Evolutionary conservation across 2,797 vertebrate genomes (phyloP), one percentile per base, ranked within the genome.

Genomic region (Lagorchestes hirsutus): DNA sequence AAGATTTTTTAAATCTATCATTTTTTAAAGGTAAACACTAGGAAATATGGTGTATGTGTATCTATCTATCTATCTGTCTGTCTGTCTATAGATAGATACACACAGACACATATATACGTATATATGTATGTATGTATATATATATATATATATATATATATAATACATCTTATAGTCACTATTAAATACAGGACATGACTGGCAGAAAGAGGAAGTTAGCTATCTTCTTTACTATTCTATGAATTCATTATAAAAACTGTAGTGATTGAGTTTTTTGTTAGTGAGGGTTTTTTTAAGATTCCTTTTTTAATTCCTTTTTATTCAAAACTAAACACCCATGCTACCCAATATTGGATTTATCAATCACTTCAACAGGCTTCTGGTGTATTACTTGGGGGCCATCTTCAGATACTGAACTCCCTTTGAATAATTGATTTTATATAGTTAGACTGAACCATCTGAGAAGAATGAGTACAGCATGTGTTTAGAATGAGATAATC

Each of bases 141-240:
- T 6, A 52, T 52, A 52, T 52, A 52, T 52, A 52, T 50, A 5
- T 5, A 5, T 52, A 52, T 52, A 52, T 52, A 52, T 52, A 52
- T 52, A 6, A 52, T 52, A 52, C 52, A 52, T 52, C 52, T 52
- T 62, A 92, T 2, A n/a, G 74, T 50, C 10, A 92, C 34, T 92
- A 31, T 54, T 93, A 91, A 93, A 94, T 31, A 9, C 0, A 14
- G 9, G 1, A 1, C 24, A 95, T 46, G 5, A 5, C 40, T 28
- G 12, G 18, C 93, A 93, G 55, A 90, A 96, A 96, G 29, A 54
- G 18, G 62, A 93, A 58, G 46, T 90, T 74, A 95, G 91, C 96
- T 58, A 50, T 82, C 91, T 67, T 67, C 5, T 55, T 94, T 96
- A 22, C 55, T 57, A 24, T 67, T 93, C 50, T 95, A 31, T 57